Evolutionary conservation across 2,888 invertebrate genomes (phyloP), one percentile per base, ranked within the genome.

Genomic region (Pyrochroa serraticornis): DNA sequence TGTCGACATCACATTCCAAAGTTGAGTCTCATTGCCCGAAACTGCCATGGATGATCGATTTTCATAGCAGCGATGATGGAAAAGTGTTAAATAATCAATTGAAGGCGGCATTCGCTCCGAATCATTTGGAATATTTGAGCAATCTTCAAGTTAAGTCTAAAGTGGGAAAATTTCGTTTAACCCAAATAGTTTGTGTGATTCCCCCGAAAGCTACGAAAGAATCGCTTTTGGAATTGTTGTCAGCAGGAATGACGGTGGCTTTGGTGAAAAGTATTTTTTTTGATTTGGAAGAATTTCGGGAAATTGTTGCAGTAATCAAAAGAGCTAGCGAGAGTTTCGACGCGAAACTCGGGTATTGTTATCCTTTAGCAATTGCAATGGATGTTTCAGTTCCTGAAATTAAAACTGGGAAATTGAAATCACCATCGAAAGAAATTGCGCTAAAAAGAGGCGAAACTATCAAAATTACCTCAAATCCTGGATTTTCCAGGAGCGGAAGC

Each of bases 351-450:
- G 87, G 86, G 0, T 82, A 85, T 54, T 81, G 81, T 44, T 85
- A 82, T 69, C 90, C 93, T 0, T 80, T 95, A n/a, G 93, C 90
- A 1, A 90, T 97, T 66, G 95, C 92, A 34, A 80, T 92, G 33
- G 91, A 91, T 67, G 87, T 96, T 0, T 88, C 91, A 68, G 95
- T 95, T 1, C 91, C 92, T 0, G 95, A 95, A 79, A 95, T 97
- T 64, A 84, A 93, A 68, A 96, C 93, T 13, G 95, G 95, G 32
- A 81, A 87, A 12, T 82, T 95, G 62, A 65, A 62, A 34, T 53
- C 53, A 9, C 45, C 50, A 1, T 2, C 38, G n/a, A 45, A 39
- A 38, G 39, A 32, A 37, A 53, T 72, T n/a, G 64, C 52, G 39
- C 43, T 73, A 13, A 48, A 65, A 35, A 67, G 72, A 50, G 76